Conservation (phyloP, 2,797 vertebrate genomes). For the Agapornis canus region DNA sequence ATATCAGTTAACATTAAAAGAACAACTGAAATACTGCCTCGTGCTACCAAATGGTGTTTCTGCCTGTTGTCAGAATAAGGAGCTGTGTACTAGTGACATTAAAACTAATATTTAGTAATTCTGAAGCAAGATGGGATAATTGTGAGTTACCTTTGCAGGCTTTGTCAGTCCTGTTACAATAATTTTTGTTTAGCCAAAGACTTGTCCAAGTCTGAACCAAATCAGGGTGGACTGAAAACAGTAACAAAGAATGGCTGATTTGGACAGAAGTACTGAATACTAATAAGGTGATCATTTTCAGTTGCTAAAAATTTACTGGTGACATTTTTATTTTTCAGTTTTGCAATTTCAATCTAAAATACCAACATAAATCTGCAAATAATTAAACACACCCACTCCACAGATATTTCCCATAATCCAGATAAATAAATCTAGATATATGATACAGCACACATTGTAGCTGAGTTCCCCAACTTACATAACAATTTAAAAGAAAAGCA, state of each 20-base stretch:
- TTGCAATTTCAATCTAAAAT: conserved; percentile 30
- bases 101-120: conserved; percentile 47
- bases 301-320: conserved; percentile 75
- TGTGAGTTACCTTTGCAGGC: conserved; percentile 33
- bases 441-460: conserved; percentile 57
- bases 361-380: conserved; percentile 38
- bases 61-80: conserved; percentile 43
- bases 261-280: conserved; percentile 50
- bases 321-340: conserved; percentile 80
- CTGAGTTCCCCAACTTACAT: conserved; percentile 48
- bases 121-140: conserved; percentile 39
- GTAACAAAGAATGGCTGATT: conserved; percentile 68
- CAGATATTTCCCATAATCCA: conserved; percentile 44
- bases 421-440: conserved; percentile 48
- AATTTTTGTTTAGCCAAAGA: conserved; percentile 74
- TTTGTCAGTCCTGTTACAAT: conserved; percentile 72
- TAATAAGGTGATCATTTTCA: conserved; percentile 72
- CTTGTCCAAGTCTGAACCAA: conserved; percentile 54
- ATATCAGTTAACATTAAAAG: conserved; percentile 26
- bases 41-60: conserved; percentile 24
- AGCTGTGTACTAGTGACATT: conserved; percentile 38
- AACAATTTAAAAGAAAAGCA: conserved; percentile 67
- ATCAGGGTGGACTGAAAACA: conserved; percentile 34
- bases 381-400: conserved; percentile 11
- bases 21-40: background rate